These are phyloP conservation scores for Athalia cordata DNA, from an alignment of 2,888 invertebrate genomes.

Conservation along the genomic window DNA sequence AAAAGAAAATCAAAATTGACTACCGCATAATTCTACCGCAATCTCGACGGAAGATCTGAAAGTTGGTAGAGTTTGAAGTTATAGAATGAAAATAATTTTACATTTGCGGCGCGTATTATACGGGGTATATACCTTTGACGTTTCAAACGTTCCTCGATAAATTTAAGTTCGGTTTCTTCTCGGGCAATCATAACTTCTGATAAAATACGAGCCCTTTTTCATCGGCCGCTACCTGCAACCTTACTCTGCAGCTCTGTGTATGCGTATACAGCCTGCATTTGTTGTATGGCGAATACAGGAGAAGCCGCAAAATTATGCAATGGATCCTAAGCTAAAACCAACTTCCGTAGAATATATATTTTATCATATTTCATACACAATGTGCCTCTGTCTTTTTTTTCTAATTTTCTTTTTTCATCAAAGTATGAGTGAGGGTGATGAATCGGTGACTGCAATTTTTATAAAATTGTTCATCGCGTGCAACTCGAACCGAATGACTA, in stretches of 20 bases:
- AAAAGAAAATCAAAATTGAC: too few relatives aligned
- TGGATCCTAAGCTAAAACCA: not conserved
- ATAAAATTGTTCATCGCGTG: too few relatives aligned
- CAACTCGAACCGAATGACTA: too few relatives aligned
- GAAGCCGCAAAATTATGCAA: not conserved
- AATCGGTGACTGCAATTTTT: too few relatives aligned
- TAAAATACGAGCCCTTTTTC: conserved; percentile 64
- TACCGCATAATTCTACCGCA: too few relatives aligned
- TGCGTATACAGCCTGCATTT: not conserved
- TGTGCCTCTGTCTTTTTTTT: not conserved
- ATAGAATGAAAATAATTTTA: conserved; percentile 16
- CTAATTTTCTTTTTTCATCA: not conserved
- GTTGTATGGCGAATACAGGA: not conserved
- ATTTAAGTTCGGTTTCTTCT: conserved; percentile 63
- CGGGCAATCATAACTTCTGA: conserved; percentile 66
- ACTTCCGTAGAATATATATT: not conserved
- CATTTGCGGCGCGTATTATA: not conserved
- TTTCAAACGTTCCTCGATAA: conserved; percentile 63
- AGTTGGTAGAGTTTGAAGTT: not conserved
- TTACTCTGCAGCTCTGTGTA: not conserved
- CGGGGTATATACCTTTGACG: conserved; percentile 44
- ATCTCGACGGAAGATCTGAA: too few relatives aligned
- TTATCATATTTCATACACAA: too few relatives aligned
- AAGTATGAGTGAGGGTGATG: not conserved
- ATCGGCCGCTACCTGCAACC: conserved; percentile 1